Percentiles rank a stretch among this genome's conserved stretches.
Evolutionary conservation across 2,113 vertebrate genomes (phyloP).

Genomic region (Sinocyclocheilus grahami): DNA sequence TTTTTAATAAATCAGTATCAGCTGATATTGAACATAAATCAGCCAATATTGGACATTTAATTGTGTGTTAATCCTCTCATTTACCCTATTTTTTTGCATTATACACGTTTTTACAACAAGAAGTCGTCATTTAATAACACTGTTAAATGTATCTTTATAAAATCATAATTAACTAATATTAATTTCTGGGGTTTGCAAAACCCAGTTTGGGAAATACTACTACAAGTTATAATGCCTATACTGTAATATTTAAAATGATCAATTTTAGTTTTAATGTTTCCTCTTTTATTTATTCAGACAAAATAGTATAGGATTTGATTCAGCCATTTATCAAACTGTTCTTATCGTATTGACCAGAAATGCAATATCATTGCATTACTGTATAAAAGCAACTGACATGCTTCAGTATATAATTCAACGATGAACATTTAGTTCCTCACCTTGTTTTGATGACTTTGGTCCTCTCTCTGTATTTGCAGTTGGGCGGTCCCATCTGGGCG

Average conservation of each 20-base stretch:
- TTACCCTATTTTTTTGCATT: neutral
- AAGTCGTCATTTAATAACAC: neutral
- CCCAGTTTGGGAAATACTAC: neutral
- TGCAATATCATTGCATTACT: neutral
- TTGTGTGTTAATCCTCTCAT: neutral
- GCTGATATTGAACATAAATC: neutral
- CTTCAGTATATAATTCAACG: neutral
- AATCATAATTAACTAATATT: neutral
- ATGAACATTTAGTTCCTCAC: neutral
- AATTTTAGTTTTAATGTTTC: neutral
- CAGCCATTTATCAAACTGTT: neutral
- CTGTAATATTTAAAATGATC: neutral
- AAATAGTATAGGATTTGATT: neutral
- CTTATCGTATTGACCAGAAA: neutral
- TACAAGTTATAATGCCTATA: neutral
- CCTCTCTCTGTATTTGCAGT: slow-evolving; percentile 64
- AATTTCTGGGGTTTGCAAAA: neutral
- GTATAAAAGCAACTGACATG: neutral
- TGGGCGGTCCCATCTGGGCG: slow-evolving; percentile 89
- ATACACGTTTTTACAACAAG: neutral
- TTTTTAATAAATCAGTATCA: neutral
- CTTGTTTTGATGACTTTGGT: neutral
- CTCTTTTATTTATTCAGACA: neutral
- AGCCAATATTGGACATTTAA: neutral
- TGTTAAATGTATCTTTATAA: neutral